Evolutionary conservation across 2,113 vertebrate genomes (phyloP).

Genomic region (Elaphurus davidianus): DNA sequence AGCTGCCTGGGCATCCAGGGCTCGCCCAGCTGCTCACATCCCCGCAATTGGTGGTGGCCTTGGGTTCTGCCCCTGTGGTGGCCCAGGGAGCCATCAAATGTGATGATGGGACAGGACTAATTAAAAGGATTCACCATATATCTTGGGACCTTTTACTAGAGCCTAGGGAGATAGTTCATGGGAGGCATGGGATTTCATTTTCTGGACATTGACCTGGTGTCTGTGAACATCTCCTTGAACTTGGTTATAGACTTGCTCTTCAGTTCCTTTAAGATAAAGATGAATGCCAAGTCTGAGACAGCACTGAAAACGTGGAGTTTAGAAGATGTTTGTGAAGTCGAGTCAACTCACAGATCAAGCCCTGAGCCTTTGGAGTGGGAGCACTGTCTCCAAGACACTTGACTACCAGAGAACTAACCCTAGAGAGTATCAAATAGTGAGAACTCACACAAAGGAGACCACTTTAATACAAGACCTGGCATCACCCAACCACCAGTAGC

Average conservation of each 20-base stretch:
- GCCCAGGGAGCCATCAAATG: background rate
- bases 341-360: background rate
- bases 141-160: background rate
- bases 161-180: slow-evolving; percentile 1
- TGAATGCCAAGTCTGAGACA: background rate
- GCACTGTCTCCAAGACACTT: background rate
- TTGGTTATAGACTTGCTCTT: background rate
- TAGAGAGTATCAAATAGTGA: too few species aligned
- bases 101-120: slow-evolving; percentile 3
- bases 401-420: background rate
- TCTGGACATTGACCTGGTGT: background rate
- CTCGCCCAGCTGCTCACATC: background rate
- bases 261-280: background rate
- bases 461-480: too few species aligned
- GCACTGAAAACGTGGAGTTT: background rate
- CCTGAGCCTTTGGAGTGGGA: background rate
- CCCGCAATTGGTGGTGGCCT: background rate
- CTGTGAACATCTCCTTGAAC: background rate
- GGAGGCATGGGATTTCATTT: background rate
- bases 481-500: background rate
- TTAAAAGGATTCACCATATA: background rate
- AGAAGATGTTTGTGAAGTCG: background rate
- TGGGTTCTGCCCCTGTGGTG: background rate
- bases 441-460: too few species aligned
- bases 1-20: background rate